phyloP scores from a whole-genome alignment of 2,797 vertebrate genomes.

The Microcaecilia unicolor region DNA sequence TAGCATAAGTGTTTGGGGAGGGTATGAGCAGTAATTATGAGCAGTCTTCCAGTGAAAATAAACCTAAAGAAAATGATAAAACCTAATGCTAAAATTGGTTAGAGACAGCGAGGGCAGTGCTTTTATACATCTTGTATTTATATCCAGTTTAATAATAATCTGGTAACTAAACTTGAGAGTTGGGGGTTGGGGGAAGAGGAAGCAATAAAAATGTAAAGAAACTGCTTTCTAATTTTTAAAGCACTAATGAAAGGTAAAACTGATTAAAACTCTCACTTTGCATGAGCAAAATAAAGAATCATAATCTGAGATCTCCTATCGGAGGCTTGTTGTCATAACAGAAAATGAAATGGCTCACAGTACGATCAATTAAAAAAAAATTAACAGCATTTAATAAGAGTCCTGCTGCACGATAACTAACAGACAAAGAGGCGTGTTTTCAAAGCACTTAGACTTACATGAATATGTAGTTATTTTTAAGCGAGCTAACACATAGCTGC shows the following conservation, averaged over 20 bases:
- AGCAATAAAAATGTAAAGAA: constrained; percentile 32
- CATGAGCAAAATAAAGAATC: constrained; percentile 42
- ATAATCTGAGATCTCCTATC: constrained; percentile 37
- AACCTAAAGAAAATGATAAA: constrained; percentile 46
- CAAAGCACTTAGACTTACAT: too few species aligned
- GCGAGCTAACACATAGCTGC: too few species aligned
- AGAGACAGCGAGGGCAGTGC: constrained; percentile 45
- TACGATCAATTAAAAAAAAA: constrained; percentile 63
- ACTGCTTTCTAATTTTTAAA: constrained; percentile 42
- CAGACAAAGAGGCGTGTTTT: too few species aligned
- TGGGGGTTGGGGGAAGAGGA: too few species aligned
- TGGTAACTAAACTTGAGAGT: constrained; percentile 32
- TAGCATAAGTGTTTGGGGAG: constrained; percentile 63
- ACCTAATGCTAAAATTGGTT: constrained; percentile 45
- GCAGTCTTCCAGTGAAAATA: constrained; percentile 52
- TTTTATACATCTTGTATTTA: constrained; percentile 38
- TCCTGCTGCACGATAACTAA: constrained; percentile 33
- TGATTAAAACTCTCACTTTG: constrained; percentile 54
- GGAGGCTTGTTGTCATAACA: constrained; percentile 46
- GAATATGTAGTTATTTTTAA: too few species aligned
- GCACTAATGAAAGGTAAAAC: constrained; percentile 29
- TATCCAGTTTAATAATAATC: constrained; percentile 45
- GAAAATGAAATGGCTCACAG: constrained; percentile 52
- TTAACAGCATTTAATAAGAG: constrained; percentile 57
- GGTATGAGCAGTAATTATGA: constrained; percentile 56